These are phyloP conservation scores for Lycaena phlaeas DNA, from an alignment of 2,888 invertebrate species.

Conservation along the genomic window DNA sequence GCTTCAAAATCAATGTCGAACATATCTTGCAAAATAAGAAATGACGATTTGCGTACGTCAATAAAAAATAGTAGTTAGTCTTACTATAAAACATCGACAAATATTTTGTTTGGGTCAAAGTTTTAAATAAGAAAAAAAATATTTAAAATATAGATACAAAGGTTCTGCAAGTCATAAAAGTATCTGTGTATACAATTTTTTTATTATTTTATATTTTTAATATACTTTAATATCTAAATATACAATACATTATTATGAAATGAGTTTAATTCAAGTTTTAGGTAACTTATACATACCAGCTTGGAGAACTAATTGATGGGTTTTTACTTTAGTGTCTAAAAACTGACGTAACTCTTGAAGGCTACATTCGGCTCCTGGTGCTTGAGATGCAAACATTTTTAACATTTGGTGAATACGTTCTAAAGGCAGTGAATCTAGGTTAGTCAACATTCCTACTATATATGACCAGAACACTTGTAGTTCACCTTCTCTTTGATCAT, in stretches of 20 bases:
- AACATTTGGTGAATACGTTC: conserved; percentile 97
- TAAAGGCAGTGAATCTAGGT: conserved; percentile 90
- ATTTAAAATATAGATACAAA: too few relatives aligned
- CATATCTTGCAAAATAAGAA: too few relatives aligned
- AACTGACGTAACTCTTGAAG: conserved; percentile 90
- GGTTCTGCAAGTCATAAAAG: too few relatives aligned
- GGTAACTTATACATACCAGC: conserved; percentile 92
- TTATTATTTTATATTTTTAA: neutral
- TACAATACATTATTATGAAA: neutral
- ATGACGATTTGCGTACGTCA: too few relatives aligned
- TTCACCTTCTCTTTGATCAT: conserved; percentile 95
- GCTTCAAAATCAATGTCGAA: too few relatives aligned
- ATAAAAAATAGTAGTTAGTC: too few relatives aligned
- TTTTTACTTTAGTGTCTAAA: conserved; percentile 92
- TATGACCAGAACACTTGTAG: conserved; percentile 97
- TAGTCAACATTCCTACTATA: conserved; percentile 96
- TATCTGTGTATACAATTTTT: too few relatives aligned
- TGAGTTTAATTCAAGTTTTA: conserved; percentile 62
- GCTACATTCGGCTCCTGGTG: conserved; percentile 90
- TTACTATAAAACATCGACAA: too few relatives aligned
- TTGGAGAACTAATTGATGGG: conserved; percentile 87
- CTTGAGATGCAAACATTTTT: conserved; percentile 96
- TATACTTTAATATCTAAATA: neutral
- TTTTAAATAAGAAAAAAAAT: too few relatives aligned
- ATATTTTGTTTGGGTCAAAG: too few relatives aligned